Evolutionary conservation across 2,797 vertebrate species (phyloP).

Genomic region (Galagoides demidoff): DNA sequence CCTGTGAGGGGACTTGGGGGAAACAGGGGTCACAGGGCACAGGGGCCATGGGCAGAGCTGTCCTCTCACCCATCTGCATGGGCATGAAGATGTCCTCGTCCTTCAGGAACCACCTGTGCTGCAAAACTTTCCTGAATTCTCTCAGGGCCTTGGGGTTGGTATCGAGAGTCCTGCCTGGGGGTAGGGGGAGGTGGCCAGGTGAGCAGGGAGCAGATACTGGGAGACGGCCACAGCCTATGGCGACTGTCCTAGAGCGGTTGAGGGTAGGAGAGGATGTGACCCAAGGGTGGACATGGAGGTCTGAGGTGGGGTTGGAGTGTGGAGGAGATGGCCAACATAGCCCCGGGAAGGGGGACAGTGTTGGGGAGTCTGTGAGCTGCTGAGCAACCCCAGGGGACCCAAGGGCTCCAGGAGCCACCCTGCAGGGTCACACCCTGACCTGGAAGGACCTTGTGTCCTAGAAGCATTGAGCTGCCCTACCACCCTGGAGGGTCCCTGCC

Average conservation of each 20-base stretch:
- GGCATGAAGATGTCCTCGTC: background rate
- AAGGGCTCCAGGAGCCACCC: background rate
- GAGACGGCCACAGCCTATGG: background rate
- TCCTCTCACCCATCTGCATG: background rate
- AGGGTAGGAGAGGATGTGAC: too few relatives aligned
- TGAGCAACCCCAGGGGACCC: background rate
- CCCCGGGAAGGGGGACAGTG: background rate
- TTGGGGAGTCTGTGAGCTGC: background rate
- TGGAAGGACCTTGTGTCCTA: background rate
- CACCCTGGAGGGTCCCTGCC: background rate
- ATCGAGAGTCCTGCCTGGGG: background rate
- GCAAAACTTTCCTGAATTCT: background rate
- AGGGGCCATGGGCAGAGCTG: rapidly evolving
- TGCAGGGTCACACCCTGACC: background rate
- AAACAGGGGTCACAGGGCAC: rapidly evolving
- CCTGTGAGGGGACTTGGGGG: background rate
- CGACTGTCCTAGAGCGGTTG: too few relatives aligned
- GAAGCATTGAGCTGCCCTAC: background rate
- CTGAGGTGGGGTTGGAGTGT: background rate
- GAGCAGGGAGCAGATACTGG: background rate
- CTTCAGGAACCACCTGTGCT: background rate
- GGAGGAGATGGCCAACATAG: background rate
- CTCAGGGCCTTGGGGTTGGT: background rate
- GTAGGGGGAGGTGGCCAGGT: too few relatives aligned
- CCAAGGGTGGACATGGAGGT: background rate